phyloP scores from a whole-genome alignment of 2,888 invertebrate species.

The Hyalella azteca region DNA sequence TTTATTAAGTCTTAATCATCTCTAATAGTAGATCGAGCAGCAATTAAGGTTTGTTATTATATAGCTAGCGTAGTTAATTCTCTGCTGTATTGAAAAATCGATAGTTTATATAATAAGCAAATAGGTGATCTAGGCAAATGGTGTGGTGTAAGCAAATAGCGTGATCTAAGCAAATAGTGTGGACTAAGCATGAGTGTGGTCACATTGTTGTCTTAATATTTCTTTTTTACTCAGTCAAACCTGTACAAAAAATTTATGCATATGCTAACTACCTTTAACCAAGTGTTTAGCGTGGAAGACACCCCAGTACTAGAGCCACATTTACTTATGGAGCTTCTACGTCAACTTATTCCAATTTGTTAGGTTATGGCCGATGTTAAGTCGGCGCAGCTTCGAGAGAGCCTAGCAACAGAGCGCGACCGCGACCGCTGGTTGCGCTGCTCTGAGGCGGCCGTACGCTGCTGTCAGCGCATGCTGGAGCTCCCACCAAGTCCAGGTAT shows the following conservation, averaged over 20 bases:
- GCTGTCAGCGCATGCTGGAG: neutral
- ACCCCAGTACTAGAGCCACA: neutral
- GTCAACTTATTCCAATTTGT: neutral
- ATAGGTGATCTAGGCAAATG: no score
- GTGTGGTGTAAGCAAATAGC: no score
- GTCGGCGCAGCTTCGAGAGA: neutral
- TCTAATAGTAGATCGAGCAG: no score
- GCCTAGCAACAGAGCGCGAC: neutral
- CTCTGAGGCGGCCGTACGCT: neutral
- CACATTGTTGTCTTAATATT: neutral
- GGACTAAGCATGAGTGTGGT: neutral
- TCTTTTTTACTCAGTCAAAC: neutral
- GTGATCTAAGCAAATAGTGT: no score
- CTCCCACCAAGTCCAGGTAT: neutral
- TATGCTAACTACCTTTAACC: neutral
- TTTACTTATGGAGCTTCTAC: neutral
- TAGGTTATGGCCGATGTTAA: conserved; percentile 33
- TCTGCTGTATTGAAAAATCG: no score
- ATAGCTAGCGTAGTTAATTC: no score
- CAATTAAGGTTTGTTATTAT: no score
- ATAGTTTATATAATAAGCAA: no score
- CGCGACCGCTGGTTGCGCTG: neutral
- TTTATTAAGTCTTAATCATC: no score
- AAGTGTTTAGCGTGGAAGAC: neutral
- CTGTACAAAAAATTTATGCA: neutral